Conservation (phyloP, 2,888 invertebrate species). For the Leucania comma region DNA sequence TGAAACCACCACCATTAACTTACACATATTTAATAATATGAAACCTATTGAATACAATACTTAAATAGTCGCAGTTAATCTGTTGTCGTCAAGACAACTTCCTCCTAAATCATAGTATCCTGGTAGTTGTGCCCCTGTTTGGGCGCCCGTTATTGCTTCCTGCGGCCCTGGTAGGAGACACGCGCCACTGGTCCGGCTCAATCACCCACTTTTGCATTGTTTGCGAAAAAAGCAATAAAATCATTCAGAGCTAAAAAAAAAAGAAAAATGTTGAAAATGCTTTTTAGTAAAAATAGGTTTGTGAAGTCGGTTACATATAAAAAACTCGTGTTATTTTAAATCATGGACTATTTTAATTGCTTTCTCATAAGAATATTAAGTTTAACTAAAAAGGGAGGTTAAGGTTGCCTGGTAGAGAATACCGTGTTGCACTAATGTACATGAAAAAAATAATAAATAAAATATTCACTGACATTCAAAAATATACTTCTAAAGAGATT, state of each 20-base stretch:
- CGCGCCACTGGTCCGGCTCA: constrained; percentile 75
- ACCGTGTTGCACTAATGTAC: too few relatives aligned
- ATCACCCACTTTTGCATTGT: constrained; percentile 69
- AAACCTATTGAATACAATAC: neutral
- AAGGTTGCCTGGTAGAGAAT: too few relatives aligned
- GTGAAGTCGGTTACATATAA: neutral
- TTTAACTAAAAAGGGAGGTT: too few relatives aligned
- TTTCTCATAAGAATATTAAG: too few relatives aligned
- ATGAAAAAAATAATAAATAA: neutral
- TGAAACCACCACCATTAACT: neutral
- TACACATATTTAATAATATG: neutral
- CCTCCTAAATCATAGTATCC: constrained; percentile 85
- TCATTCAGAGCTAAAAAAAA: constrained; percentile 19
- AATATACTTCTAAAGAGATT: too few relatives aligned
- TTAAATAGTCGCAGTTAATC: constrained; percentile 60
- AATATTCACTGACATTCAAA: neutral
- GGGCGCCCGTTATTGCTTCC: constrained; percentile 89
- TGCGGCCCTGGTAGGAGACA: constrained; percentile 82
- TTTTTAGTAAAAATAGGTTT: neutral
- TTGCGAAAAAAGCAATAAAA: constrained; percentile 65
- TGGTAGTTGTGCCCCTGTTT: constrained; percentile 75
- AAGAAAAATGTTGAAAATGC: neutral
- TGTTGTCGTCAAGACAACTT: constrained; percentile 72
- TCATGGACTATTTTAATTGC: too few relatives aligned
- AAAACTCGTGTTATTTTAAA: neutral